Conservation (phyloP, 2,113 vertebrate species). For the Hyaena hyaena region DNA sequence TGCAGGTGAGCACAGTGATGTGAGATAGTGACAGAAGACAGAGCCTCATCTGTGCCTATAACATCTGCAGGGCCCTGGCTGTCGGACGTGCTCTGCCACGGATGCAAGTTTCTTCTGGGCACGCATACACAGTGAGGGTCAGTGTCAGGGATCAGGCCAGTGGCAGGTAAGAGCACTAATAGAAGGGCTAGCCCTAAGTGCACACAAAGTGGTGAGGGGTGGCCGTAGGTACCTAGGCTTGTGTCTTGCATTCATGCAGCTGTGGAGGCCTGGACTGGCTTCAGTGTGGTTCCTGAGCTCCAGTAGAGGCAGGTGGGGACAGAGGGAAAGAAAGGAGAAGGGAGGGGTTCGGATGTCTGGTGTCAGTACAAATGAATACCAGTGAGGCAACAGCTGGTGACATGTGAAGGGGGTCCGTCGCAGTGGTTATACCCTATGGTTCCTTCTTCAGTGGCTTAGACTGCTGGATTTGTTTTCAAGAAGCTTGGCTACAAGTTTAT, state of each 20-base stretch:
- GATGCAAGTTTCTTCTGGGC: not conserved
- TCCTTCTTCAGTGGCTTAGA: not conserved
- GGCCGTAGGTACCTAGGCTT: not conserved
- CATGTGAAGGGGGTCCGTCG: not conserved
- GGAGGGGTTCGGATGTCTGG: not conserved
- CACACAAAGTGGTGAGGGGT: not conserved
- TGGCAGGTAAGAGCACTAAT: too few species aligned
- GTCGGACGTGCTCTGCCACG: not conserved
- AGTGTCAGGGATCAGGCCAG: not conserved
- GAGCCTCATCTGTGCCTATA: not conserved
- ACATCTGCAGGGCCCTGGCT: not conserved
- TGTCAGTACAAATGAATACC: not conserved
- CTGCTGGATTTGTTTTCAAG: too few species aligned
- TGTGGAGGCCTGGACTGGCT: not conserved
- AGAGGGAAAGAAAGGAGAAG: not conserved
- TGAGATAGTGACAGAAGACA: not conserved
- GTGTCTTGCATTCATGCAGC: not conserved
- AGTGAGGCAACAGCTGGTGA: not conserved
- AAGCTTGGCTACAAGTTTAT: too few species aligned
- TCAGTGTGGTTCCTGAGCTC: not conserved
- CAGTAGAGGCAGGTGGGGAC: not conserved
- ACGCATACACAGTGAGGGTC: not conserved
- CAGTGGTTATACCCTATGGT: not conserved
- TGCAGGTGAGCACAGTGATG: not conserved
- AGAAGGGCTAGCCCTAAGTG: not conserved